Percentiles rank a stretch among this genome's conserved stretches.
These are phyloP conservation scores for Drosophila persimilis DNA, from an alignment of 1,140 invertebrate species.

Conservation along the genomic window DNA sequence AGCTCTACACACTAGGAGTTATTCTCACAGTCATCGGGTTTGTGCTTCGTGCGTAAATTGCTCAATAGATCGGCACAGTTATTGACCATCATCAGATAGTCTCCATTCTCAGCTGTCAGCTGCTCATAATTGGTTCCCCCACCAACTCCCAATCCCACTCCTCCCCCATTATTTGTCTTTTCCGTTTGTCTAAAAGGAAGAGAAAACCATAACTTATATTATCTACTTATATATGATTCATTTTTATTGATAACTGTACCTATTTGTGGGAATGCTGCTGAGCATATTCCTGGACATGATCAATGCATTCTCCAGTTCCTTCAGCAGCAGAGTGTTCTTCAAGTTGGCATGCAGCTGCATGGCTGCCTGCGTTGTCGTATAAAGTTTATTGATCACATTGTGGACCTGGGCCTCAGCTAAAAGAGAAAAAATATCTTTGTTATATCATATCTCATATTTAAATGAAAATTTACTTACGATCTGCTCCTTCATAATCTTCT, in stretches of 20 bases:
- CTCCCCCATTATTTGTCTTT: conserved; percentile 61
- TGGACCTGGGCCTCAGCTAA: conserved; percentile 80
- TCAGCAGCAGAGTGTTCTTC: conserved; percentile 82
- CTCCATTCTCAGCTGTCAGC: conserved; percentile 72
- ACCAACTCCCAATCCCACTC: conserved; percentile 25
- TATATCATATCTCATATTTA: neutral
- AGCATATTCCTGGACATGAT: conserved; percentile 84
- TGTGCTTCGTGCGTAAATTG: conserved; percentile 83
- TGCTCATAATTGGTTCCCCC: conserved; percentile 54
- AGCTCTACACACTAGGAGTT: conserved; percentile 82
- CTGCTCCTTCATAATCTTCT: conserved; percentile 65
- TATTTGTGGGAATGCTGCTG: conserved; percentile 77
- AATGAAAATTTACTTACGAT: conserved; percentile 53
- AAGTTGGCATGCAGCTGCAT: conserved; percentile 81
- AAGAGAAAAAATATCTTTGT: conserved; percentile 1
- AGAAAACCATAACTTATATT: neutral
- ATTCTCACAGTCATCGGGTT: conserved; percentile 83
- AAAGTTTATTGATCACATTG: conserved; percentile 82
- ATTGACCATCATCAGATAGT: conserved; percentile 83
- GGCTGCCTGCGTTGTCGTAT: conserved; percentile 79
- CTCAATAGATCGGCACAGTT: conserved; percentile 83
- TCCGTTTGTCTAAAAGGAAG: conserved; percentile 59
- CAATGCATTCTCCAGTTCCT: conserved; percentile 84
- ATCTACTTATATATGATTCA: neutral
- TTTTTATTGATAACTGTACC: conserved; percentile 38